Percentiles rank a stretch among this genome's conserved stretches.
Conservation (phyloP, 2,113 vertebrate genomes). For the Anarrhichthys ocellatus region DNA sequence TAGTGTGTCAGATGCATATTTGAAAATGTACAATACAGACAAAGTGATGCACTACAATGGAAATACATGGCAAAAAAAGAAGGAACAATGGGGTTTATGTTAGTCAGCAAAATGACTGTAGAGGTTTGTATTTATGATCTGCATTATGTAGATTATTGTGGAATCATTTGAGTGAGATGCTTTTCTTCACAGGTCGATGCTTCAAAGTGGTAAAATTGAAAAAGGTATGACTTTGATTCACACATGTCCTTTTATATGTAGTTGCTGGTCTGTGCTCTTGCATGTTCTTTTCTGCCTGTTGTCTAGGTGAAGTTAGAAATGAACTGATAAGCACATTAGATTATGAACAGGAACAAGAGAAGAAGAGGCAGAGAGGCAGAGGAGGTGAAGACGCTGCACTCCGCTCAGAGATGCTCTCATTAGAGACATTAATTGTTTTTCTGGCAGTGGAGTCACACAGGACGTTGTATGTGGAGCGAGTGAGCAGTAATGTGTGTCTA, state of each 20-base stretch:
- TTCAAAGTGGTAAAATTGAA: neutral
- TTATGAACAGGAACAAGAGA: neutral
- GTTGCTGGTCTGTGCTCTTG: neutral
- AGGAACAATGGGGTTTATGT: too few relatives aligned
- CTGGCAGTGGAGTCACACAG: slow-evolving; percentile 23
- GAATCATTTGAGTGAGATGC: too few relatives aligned
- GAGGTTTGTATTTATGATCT: neutral
- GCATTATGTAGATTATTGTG: too few relatives aligned
- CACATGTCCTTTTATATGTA: neutral
- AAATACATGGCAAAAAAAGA: too few relatives aligned
- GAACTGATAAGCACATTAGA: neutral
- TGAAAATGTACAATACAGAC: neutral
- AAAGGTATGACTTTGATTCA: neutral
- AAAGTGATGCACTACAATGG: neutral
- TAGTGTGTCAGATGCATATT: neutral
- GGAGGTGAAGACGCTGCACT: neutral
- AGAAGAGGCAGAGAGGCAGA: neutral
- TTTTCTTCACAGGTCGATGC: neutral
- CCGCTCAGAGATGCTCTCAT: slow-evolving; percentile 36
- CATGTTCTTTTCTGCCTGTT: neutral
- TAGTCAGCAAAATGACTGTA: too few relatives aligned
- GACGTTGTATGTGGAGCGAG: neutral
- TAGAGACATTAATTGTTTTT: slow-evolving; percentile 45
- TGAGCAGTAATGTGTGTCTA: neutral
- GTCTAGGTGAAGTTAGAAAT: neutral